These are phyloP conservation scores for Lasioglossum baleicum DNA, from an alignment of 1,140 invertebrate genomes.

Conservation along the genomic window DNA sequence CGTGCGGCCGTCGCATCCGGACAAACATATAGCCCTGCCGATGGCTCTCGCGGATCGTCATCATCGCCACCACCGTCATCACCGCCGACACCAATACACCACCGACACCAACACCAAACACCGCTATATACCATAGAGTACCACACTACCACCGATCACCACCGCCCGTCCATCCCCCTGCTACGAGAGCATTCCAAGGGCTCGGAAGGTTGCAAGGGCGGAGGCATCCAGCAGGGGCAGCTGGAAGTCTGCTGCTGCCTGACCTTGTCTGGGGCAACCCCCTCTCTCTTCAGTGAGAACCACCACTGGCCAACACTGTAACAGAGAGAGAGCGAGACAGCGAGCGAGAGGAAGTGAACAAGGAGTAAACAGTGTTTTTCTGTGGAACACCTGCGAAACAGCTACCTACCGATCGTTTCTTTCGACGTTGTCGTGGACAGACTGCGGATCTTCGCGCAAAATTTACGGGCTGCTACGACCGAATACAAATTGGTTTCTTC, in stretches of 20 bases:
- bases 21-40: slow-evolving; percentile 65
- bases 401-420: no score
- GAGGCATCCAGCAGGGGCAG: slow-evolving; percentile 69
- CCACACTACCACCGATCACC: slow-evolving; percentile 22
- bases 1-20: slow-evolving; percentile 56
- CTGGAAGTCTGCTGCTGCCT: slow-evolving; percentile 61
- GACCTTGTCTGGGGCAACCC: slow-evolving; percentile 66
- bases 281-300: slow-evolving; percentile 75
- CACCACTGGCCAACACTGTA: slow-evolving; percentile 77
- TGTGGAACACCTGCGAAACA: no score
- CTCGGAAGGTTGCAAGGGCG: slow-evolving; percentile 61
- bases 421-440: no score
- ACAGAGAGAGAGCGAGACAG: slow-evolving; percentile 73
- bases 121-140: not conserved
- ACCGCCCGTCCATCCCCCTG: slow-evolving; percentile 35
- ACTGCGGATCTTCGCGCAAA: no score
- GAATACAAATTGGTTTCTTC: no score
- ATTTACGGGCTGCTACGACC: no score
- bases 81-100: slow-evolving; percentile 11
- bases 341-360: slow-evolving; percentile 56
- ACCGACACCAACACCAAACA: slow-evolving; percentile 10
- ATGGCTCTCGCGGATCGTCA: slow-evolving; percentile 34
- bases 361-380: not conserved
- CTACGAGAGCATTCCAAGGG: slow-evolving; percentile 59
- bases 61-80: slow-evolving; percentile 5